Base-by-base conservation (phyloP, 2,888 invertebrate species). In the Pollenia labialis region DNA sequence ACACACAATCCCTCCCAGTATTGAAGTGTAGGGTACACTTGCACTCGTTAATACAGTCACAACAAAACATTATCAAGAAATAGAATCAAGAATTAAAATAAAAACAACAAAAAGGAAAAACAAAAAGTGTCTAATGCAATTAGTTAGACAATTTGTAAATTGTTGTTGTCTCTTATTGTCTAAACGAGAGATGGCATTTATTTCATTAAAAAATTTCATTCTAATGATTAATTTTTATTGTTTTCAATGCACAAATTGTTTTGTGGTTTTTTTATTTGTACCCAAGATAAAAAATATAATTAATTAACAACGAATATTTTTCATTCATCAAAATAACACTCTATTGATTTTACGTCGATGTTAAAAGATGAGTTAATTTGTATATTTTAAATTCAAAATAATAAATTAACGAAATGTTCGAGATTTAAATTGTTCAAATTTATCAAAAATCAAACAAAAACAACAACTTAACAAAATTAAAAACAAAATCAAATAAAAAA, bases 311-410 rank as follows among this genome's bases (percentile, higher is more conserved):
- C 50, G 44, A 52, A 16, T 16, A 62, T 48, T 54, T 81, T 68
- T 81, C 68, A 75, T 74, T 81, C 81, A 75, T 68, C 14, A 81
- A 81, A 72, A 81, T 32, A 23, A 74, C 32, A 42, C 54, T 44
- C 66, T 66, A 56, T 74, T 56, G 72, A 74, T 81, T 23, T 16
- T n/a, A 42, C 11, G 32, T 50, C 18, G 18, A 74, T 68, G 8
- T 6, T 32, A 32, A 77, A 56, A 66, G 48, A 48, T 48, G 66
- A 81, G 56, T 81, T 66, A 58, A 81, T 71, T 81, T 74, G 46
- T 81, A 40, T 54, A 10, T 40, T 62, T 62, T 62, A 14, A 54
- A 18, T 75, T 62, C 23, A 54, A 79, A 50, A 48, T 46, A 81
- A 48, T 74, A 23, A 48, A 56, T 81, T 16, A 66, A 66, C 68